Base-by-base conservation (phyloP, 2,888 invertebrate species). In the Drosophila helvetica region DNA sequence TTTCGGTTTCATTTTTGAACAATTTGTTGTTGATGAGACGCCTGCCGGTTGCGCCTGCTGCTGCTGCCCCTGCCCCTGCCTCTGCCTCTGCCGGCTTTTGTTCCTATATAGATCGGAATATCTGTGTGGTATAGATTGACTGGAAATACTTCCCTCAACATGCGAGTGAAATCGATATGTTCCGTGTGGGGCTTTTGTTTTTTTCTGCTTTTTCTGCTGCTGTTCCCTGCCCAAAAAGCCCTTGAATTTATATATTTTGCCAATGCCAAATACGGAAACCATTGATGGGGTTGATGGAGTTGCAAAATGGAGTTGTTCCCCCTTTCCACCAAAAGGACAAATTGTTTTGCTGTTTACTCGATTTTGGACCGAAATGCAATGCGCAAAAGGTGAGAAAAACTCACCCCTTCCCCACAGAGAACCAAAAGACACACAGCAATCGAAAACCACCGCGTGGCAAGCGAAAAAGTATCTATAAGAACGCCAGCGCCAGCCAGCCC, bases 111-210 rank as follows among this genome's bases (percentile, higher is more conserved):
- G 73, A 68, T 62, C 62, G 67, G 3, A 22, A 22, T 52, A 48
- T 59, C 51, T 59, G 43, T 38, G 50, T 8, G 18, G 30, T 53
- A 38, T 67, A 57, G 60, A 67, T 72, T 72, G 53, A 53, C 53
- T n/a, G 63, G 53, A 60, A 53, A 48, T 30, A 45, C 64, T 73
- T 86, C 64, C 68, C 59, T 60, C 62, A 77, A 75, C 85, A 84
- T 64, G 79, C 68, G 86, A 79, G 66, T 83, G 86, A 79, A 83
- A 87, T 89, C 77, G 72, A 84, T 85, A 82, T 65, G 82, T 76
- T 86, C 62, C 43, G 55, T 73, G 61, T 66, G 59, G 18, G 18
- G 5, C n/a, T 70, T 66, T 25, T 27, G 22, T 57, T 50, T 52
- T 56, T 58, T 73, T 25, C 47, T 65, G 22, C 54, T 22, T 5